Percentiles rank a stretch among this genome's conserved stretches.
Conservation (phyloP, 2,113 vertebrate species). For the Indicator indicator region DNA sequence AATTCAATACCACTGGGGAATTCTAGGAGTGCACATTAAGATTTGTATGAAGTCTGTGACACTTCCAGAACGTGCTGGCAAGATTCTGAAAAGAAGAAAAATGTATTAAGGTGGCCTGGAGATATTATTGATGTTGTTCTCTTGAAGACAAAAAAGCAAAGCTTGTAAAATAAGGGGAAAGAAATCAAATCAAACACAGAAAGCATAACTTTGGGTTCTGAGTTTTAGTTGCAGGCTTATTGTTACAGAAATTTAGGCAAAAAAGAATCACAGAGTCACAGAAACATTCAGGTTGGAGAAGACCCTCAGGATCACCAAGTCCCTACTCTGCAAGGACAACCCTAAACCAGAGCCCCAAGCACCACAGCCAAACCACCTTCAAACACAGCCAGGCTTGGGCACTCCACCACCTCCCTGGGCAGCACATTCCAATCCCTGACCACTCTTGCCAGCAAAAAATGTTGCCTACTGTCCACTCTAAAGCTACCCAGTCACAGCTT, state of each 20-base stretch:
- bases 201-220: background rate
- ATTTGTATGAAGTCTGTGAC: background rate
- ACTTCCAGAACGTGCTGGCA: background rate
- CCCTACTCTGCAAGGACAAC: no score
- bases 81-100: background rate
- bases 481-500: no score
- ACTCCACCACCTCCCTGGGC: no score
- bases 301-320: no score
- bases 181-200: background rate
- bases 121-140: background rate
- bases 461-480: no score
- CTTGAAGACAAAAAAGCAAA: background rate
- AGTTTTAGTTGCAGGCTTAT: background rate
- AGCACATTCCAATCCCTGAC: no score
- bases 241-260: background rate
- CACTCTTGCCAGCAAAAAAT: no score
- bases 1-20: background rate
- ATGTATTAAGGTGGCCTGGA: background rate
- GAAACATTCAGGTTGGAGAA: no score
- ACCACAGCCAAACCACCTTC: no score
- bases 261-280: no score
- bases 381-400: no score
- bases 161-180: background rate
- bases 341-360: no score
- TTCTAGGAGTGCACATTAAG: background rate